phyloP scores from a whole-genome alignment of 2,113 vertebrate genomes.

The Oreochromis aureus region DNA sequence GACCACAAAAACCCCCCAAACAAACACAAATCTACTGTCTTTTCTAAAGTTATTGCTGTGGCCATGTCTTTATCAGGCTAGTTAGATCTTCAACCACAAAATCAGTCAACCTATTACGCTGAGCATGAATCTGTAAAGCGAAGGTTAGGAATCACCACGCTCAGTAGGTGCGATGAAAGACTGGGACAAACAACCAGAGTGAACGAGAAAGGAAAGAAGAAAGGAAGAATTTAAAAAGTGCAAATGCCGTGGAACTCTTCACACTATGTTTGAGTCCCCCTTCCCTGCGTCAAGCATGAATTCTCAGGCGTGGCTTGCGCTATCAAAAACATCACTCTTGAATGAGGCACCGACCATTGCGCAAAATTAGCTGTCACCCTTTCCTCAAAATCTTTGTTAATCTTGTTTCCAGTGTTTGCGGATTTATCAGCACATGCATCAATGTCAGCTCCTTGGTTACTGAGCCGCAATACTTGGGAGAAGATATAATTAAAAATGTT shows the following conservation, averaged over 20 bases:
- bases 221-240: conserved; percentile 69
- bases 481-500: conserved; percentile 99
- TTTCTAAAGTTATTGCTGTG: not conserved
- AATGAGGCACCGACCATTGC: conserved; percentile 94
- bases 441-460: conserved; percentile 99
- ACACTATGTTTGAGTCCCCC: conserved; percentile 30
- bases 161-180: not conserved
- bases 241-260: conserved; percentile 68
- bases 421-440: conserved; percentile 99
- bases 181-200: not conserved
- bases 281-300: conserved; percentile 46
- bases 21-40: not conserved
- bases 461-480: conserved; percentile 94
- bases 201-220: not conserved
- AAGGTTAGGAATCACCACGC: not conserved
- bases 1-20: not conserved
- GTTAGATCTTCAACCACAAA: not conserved
- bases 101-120: not conserved
- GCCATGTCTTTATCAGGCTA: not conserved
- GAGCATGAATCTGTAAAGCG: not conserved
- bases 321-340: conserved; percentile 90
- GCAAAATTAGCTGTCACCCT: conserved; percentile 99
- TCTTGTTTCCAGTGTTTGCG: conserved; percentile 99
- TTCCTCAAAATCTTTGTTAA: conserved; percentile 99
- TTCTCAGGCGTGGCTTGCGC: conserved; percentile 88